These are phyloP conservation scores for Botia almorhae DNA, from an alignment of 2,797 vertebrate genomes.

Conservation along the genomic window DNA sequence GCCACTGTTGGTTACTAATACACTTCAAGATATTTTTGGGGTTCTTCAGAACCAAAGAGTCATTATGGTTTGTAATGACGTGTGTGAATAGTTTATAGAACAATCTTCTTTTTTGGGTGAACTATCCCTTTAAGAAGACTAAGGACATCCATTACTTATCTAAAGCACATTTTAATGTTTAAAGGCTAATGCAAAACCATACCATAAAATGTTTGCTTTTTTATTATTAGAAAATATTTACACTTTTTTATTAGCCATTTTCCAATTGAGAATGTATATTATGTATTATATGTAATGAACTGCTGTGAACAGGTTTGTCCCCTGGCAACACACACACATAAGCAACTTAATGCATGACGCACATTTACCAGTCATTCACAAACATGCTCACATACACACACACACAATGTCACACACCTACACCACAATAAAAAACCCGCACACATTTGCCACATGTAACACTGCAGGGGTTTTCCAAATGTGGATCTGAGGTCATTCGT, in stretches of 20 bases:
- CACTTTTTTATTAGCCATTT: background rate
- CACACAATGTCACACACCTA: background rate
- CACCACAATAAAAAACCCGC: background rate
- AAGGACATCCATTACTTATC: too few species aligned
- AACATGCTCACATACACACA: background rate
- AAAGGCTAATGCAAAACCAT: too few species aligned
- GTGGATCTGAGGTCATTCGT: background rate
- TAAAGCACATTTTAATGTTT: background rate
- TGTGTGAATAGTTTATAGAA: too few species aligned
- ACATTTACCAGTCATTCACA: constrained; percentile 12
- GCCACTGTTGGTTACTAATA: too few species aligned
- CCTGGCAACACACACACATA: background rate
- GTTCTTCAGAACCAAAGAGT: too few species aligned
- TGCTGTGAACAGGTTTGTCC: background rate
- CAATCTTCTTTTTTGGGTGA: too few species aligned
- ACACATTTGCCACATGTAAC: background rate
- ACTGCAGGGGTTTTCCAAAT: background rate
- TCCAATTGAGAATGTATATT: background rate
- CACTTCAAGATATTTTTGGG: too few species aligned
- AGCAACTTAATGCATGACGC: background rate
- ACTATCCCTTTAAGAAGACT: too few species aligned
- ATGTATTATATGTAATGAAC: background rate
- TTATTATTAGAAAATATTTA: background rate
- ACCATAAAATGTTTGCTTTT: too few species aligned
- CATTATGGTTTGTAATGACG: too few species aligned